These are phyloP conservation scores for Neomorphus geoffroyi DNA, from an alignment of 2,797 vertebrate species.

Conservation along the genomic window DNA sequence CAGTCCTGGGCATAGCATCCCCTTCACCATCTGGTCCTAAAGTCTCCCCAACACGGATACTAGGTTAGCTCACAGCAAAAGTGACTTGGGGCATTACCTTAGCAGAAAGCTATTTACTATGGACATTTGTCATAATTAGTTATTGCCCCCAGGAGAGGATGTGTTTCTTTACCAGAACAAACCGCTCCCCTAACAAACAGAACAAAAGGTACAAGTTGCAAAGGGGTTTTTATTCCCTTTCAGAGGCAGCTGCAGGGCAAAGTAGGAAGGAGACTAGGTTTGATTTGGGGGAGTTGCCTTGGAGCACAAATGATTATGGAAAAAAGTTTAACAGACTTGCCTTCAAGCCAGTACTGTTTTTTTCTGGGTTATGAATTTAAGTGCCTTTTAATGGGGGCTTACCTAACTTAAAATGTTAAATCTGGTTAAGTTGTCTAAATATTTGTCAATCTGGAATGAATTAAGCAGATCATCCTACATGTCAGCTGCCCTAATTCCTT, in stretches of 20 bases:
- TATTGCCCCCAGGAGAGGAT: not conserved
- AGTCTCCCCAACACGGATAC: not conserved
- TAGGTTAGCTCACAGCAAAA: slow-evolving; percentile 13
- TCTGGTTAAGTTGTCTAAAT: slow-evolving; percentile 29
- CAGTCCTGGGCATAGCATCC: not conserved
- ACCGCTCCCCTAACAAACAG: not conserved
- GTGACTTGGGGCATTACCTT: slow-evolving; percentile 17
- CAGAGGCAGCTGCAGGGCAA: not conserved
- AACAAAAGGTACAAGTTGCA: not conserved
- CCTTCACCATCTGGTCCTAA: not conserved
- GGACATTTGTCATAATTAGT: slow-evolving; percentile 26
- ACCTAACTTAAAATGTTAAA: not conserved
- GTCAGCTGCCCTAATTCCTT: not conserved
- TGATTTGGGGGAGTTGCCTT: not conserved
- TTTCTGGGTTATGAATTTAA: not conserved
- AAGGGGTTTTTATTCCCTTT: not conserved
- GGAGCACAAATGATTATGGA: not conserved
- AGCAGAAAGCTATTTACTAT: slow-evolving; percentile 51
- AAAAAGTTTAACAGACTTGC: not conserved
- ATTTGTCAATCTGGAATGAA: slow-evolving; percentile 39
- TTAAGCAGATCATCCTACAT: not conserved
- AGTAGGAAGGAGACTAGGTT: not conserved
- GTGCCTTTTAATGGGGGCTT: not conserved
- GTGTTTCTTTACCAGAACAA: slow-evolving; percentile 5
- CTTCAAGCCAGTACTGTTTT: not conserved